Base-by-base conservation (phyloP, 2,888 invertebrate genomes). In the Erannis defoliaria region DNA sequence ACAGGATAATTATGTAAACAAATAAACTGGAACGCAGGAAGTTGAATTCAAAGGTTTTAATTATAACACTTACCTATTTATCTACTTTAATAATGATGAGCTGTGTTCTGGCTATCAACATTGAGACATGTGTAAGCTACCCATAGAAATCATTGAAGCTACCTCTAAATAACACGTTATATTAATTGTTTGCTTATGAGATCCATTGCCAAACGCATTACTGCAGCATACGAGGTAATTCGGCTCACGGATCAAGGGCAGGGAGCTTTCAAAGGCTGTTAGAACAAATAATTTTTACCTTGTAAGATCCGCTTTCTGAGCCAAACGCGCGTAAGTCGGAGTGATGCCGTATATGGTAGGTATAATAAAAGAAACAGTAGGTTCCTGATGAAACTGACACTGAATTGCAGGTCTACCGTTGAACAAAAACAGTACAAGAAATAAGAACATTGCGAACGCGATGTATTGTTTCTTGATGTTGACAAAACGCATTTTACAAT, bases 251-350 rank as follows among this genome's bases (percentile, higher is more conserved):
- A 83, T 74, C 88, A 89, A 92, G 90, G 92, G 83, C 89, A 84
- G 64, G 51, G 68, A 60, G 31, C 51, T 42, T 40, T 77, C 78
- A 89, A 90, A 86, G 86, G 31, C 12, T 19, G 12, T 19, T 16
- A 82, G 65, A 51, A 59, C 19, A 67, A 72, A 71, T 73, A 64
- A 77, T 67, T 67, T 21, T 53, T 37, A 95, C 96, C 96, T 95
- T 53, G 98, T 98, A 10, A 99, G 92, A 86, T 99, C 99, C 9
- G 99, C 99, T 87, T 98, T 98, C 89, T 99, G 99, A 29, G 97
- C 97, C 38, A 97, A 95, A 64, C 99, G 94, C 23, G 95, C 87
- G 85, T 98, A 98, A 0, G 99, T 99, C 33, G 99, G 99, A 3
- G 99, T 99, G 71, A 99, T 96, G 14, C 97, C 97, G 85, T 97